Percentiles rank a stretch among this genome's conserved stretches.
Conservation (phyloP, 2,888 invertebrate genomes). For the Diarsia dahlii region DNA sequence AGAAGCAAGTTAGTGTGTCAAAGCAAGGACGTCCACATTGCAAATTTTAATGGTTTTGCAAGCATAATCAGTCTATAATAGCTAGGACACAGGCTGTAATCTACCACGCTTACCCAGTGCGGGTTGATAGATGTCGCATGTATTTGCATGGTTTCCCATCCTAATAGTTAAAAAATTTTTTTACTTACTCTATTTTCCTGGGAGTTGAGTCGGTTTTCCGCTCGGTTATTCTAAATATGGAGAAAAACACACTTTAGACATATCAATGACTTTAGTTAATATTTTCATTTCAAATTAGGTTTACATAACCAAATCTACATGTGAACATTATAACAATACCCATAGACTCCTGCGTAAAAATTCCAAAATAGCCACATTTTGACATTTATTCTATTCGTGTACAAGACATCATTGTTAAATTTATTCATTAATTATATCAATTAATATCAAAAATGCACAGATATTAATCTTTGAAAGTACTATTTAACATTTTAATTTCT, state of each 20-base stretch:
- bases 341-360: not conserved
- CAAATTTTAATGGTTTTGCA: not conserved
- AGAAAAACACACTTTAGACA: constrained; percentile 4
- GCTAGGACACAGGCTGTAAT: not conserved
- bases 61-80: not conserved
- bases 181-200: constrained; percentile 28
- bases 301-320: not conserved
- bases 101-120: not conserved
- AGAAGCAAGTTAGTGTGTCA: not conserved
- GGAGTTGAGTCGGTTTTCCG: constrained; percentile 2
- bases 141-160: not conserved
- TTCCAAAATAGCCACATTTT: not conserved
- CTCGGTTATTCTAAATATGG: constrained; percentile 27
- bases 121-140: not conserved
- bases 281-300: not conserved
- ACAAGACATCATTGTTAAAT: constrained; percentile 37
- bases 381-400: constrained; percentile 53
- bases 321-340: not conserved
- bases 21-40: not conserved
- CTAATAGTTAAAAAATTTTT: not conserved
- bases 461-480: not conserved
- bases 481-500: constrained; percentile 2
- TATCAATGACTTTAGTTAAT: too few relatives aligned
- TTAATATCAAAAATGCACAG: constrained; percentile 18
- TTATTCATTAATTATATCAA: too few relatives aligned